Evolutionary conservation across 2,797 vertebrate genomes (phyloP).

Genomic region (Pseudochromis fuscus): DNA sequence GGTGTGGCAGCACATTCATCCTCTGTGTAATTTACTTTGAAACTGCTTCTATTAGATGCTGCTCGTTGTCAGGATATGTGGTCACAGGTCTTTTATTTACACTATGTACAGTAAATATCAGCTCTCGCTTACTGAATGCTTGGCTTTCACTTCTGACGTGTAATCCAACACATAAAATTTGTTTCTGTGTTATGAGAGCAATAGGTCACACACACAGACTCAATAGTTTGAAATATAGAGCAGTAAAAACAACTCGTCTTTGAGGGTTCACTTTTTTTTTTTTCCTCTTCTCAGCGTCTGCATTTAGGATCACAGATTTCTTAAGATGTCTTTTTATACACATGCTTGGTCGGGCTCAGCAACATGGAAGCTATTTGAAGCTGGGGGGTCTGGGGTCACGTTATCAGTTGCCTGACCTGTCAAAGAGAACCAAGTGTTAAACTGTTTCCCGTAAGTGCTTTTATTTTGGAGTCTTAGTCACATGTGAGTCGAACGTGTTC

Average conservation of each 20-base stretch:
- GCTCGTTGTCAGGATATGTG: conserved; percentile 65
- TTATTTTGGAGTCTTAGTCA: conserved; percentile 51
- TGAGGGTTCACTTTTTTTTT: conserved; percentile 12
- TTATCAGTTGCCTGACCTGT: conserved; percentile 69
- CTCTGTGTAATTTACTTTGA: conserved; percentile 68
- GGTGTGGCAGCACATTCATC: conserved; percentile 75
- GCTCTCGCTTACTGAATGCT: neutral
- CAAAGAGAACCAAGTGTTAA: conserved; percentile 60
- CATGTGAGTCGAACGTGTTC: conserved; percentile 10
- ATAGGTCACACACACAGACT: conserved; percentile 2
- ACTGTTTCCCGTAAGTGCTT: conserved; percentile 57
- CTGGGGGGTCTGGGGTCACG: conserved; percentile 57
- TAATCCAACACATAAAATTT: conserved; percentile 4
- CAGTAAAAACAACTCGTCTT: conserved; percentile 13
- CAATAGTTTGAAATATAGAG: conserved; percentile 2
- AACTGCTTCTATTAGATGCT: conserved; percentile 62
- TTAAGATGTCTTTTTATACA: conserved; percentile 69
- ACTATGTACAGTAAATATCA: conserved; percentile 36
- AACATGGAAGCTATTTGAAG: conserved; percentile 75
- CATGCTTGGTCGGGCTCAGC: conserved; percentile 52
- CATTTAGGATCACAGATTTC: conserved; percentile 54
- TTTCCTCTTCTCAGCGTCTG: conserved; percentile 18
- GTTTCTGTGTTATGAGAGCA: conserved; percentile 4
- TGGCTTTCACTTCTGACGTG: conserved; percentile 14
- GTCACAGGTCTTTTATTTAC: conserved; percentile 53